Percentiles rank a stretch among this genome's conserved stretches.
phyloP scores from a whole-genome alignment of 2,113 vertebrate genomes.

The Telmatochromis sp. region DNA sequence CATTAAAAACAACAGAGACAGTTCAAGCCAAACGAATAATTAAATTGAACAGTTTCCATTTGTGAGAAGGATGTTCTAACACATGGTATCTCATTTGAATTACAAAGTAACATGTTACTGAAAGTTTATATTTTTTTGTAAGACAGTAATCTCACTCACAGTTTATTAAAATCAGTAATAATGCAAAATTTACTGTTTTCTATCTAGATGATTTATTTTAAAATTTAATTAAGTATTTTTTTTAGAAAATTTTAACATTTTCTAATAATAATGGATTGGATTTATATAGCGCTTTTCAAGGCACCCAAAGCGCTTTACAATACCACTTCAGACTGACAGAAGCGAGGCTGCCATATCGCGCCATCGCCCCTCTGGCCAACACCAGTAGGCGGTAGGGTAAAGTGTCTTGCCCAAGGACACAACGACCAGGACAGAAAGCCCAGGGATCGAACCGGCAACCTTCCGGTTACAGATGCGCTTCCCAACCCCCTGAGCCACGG shows the following conservation, averaged over 20 bases:
- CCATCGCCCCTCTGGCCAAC: too few relatives aligned
- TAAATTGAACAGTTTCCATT: not conserved
- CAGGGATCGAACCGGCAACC: too few relatives aligned
- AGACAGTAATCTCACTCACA: not conserved
- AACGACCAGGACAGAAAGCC: too few relatives aligned
- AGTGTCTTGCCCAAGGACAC: too few relatives aligned
- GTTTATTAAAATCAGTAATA: not conserved
- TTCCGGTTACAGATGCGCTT: too few relatives aligned
- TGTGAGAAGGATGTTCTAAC: not conserved
- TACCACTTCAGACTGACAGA: too few relatives aligned
- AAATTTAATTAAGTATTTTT: not conserved
- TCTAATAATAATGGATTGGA: too few relatives aligned
- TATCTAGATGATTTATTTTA: not conserved
- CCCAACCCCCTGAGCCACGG: too few relatives aligned
- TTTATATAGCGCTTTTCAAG: too few relatives aligned
- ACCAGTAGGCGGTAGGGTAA: too few relatives aligned
- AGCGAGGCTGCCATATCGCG: too few relatives aligned
- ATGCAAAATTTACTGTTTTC: fast-evolving
- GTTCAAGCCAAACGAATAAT: not conserved
- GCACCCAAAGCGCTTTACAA: too few relatives aligned
- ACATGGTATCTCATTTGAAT: not conserved
- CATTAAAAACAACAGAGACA: not conserved
- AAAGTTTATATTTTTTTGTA: not conserved
- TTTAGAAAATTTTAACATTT: not conserved
- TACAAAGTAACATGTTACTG: not conserved